These are phyloP conservation scores for Ancistrus triradiatus DNA, from an alignment of 2,113 vertebrate genomes.

Conservation along the genomic window DNA sequence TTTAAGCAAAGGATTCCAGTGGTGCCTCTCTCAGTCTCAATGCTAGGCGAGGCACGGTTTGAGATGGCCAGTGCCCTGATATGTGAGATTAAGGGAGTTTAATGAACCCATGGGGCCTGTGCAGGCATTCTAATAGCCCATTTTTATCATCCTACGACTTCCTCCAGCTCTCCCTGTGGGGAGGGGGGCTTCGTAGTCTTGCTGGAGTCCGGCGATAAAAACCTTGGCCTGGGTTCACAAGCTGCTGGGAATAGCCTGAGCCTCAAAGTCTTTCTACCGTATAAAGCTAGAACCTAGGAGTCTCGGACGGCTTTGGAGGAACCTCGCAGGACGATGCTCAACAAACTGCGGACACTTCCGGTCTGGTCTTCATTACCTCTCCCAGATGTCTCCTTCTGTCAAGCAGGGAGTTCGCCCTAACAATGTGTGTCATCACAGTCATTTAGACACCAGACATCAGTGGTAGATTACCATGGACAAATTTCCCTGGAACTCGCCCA, in stretches of 20 bases:
- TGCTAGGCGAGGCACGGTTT: slow-evolving; percentile 24
- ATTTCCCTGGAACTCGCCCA: slow-evolving; percentile 1
- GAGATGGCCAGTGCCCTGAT: slow-evolving; percentile 51
- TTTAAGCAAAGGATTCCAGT: slow-evolving; percentile 27
- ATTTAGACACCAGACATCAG: background rate
- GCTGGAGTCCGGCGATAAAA: slow-evolving; percentile 54
- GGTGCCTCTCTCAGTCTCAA: slow-evolving; percentile 26
- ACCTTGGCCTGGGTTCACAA: slow-evolving; percentile 50
- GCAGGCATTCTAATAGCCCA: slow-evolving; percentile 51
- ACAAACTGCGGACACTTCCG: background rate
- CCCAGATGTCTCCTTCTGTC: background rate
- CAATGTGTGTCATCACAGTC: background rate
- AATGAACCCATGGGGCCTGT: slow-evolving; percentile 56
- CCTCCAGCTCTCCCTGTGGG: slow-evolving; percentile 49
- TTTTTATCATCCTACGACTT: slow-evolving; percentile 57
- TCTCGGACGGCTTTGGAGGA: slow-evolving; percentile 2
- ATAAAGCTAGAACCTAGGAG: slow-evolving; percentile 22
- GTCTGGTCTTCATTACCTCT: slow-evolving; percentile 7
- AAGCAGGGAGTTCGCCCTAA: background rate
- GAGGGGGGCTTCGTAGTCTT: slow-evolving; percentile 38
- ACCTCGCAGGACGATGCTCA: background rate
- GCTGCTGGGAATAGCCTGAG: slow-evolving; percentile 45
- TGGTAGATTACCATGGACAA: slow-evolving; percentile 3
- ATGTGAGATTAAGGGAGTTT: slow-evolving; percentile 55
- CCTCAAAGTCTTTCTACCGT: slow-evolving; percentile 28